phyloP scores from a whole-genome alignment of 2,113 vertebrate species.

The Pan paniscus region DNA sequence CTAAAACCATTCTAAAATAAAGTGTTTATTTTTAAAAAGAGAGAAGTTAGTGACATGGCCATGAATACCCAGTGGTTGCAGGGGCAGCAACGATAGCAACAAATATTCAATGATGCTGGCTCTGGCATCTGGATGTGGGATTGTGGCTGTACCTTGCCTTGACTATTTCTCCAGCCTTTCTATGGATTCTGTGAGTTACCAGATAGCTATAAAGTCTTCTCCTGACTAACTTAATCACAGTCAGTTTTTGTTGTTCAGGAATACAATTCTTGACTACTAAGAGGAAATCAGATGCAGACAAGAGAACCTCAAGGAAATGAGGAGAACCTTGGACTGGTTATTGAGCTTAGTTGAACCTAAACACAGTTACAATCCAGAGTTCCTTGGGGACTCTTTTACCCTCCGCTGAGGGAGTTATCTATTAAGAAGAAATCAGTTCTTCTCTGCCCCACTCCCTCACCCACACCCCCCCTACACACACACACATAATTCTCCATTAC shows the following conservation, averaged over 20 bases:
- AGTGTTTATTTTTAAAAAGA: not conserved
- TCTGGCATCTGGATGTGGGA: not conserved
- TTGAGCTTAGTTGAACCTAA: not conserved
- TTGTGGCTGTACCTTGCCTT: not conserved
- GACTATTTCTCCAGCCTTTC: not conserved
- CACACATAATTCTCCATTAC: not conserved
- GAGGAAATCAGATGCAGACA: not conserved
- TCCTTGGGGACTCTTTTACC: not conserved
- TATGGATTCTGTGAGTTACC: not conserved
- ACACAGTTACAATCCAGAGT: not conserved
- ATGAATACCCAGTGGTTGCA: not conserved
- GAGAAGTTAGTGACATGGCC: not conserved
- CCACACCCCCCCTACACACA: not conserved
- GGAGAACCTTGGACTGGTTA: not conserved
- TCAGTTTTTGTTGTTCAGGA: not conserved
- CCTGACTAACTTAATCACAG: not conserved
- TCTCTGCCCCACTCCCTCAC: not conserved
- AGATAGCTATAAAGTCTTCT: not conserved
- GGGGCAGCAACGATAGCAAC: not conserved
- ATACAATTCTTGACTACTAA: not conserved
- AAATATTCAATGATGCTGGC: not conserved
- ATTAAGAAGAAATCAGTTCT: not conserved
- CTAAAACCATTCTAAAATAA: not conserved
- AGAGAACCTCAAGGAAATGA: not conserved
- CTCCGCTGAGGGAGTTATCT: not conserved